phyloP scores from a whole-genome alignment of 1,140 invertebrate species.

The Zaprionus davidi region DNA sequence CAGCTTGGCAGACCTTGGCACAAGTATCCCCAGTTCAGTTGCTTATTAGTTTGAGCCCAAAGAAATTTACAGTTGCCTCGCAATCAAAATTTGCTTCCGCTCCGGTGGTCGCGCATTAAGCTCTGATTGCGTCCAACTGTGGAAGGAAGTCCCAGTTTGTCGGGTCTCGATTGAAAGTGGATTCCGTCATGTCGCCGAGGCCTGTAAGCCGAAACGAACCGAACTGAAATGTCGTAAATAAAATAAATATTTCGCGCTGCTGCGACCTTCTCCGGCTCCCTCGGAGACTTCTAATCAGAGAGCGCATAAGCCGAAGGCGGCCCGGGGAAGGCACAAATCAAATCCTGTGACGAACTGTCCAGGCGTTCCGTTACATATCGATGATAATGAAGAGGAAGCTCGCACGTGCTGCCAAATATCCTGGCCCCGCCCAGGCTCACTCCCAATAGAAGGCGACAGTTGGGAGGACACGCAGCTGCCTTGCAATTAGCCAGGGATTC shows the following conservation, averaged over 20 bases:
- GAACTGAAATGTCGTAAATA: slow-evolving; percentile 60
- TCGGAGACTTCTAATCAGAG: slow-evolving; percentile 47
- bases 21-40: not conserved
- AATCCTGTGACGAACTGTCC: slow-evolving; percentile 50
- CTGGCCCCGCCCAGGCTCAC: not conserved
- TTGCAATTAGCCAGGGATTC: not conserved
- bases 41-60: slow-evolving; percentile 1
- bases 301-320: slow-evolving; percentile 29
- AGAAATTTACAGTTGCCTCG: slow-evolving; percentile 27
- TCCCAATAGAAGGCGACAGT: not conserved
- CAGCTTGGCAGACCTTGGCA: not conserved
- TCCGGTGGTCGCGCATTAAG: slow-evolving; percentile 47
- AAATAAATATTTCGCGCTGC: slow-evolving; percentile 55
- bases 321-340: slow-evolving; percentile 44
- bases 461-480: slow-evolving; percentile 3
- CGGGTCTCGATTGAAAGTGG: slow-evolving; percentile 26
- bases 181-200: not conserved
- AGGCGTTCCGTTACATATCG: slow-evolving; percentile 15
- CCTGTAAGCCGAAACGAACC: slow-evolving; percentile 31
- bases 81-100: slow-evolving; percentile 60
- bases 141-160: slow-evolving; percentile 49
- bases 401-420: slow-evolving; percentile 1
- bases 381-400: slow-evolving; percentile 25
- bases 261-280: not conserved
- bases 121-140: slow-evolving; percentile 43